phyloP scores from a whole-genome alignment of 2,113 vertebrate species.

The Calypte anna region DNA sequence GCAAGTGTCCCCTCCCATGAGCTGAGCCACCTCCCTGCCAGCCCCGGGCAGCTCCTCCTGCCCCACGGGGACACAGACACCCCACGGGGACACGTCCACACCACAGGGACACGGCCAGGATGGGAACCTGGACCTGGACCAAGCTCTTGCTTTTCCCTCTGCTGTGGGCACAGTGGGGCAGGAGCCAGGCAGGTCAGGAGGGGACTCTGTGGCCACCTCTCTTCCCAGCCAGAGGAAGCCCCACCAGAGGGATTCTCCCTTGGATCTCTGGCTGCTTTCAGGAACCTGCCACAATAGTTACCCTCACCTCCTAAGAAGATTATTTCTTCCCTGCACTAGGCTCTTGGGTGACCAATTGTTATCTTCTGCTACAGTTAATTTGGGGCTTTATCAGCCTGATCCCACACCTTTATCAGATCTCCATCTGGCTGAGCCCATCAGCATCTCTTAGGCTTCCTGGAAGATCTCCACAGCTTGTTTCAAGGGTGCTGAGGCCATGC shows the following conservation, averaged over 20 bases:
- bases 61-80: too few species aligned
- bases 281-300: neutral
- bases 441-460: neutral
- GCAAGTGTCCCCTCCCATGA: neutral
- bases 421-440: neutral
- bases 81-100: too few species aligned
- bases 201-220: neutral
- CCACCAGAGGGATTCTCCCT: neutral
- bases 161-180: accelerated
- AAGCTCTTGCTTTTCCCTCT: neutral
- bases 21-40: neutral
- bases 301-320: neutral
- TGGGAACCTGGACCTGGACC: too few species aligned
- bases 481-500: neutral
- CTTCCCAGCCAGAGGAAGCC: neutral
- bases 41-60: neutral
- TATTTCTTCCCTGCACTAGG: neutral
- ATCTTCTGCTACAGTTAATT: neutral
- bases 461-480: neutral
- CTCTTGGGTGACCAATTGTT: neutral
- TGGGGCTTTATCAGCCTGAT: neutral
- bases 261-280: neutral
- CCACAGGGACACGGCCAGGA: too few species aligned
- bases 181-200: neutral
- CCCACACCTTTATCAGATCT: slow-evolving; percentile 2